Percentiles rank a stretch among this genome's conserved stretches.
phyloP scores from a whole-genome alignment of 1,140 invertebrate genomes.

The Wiebesia pumilae region DNA sequence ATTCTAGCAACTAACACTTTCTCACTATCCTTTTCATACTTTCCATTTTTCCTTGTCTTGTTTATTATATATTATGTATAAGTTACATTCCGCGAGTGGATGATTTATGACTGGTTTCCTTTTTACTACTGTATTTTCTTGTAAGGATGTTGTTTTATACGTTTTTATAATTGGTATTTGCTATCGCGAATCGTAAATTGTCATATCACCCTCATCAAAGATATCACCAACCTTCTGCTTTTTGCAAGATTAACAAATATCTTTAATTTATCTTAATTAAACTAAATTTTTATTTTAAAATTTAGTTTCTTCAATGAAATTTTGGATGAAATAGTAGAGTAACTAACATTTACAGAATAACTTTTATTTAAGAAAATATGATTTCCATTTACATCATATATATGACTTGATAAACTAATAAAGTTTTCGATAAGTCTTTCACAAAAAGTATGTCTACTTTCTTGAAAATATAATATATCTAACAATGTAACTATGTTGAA shows the following conservation, averaged over 20 bases:
- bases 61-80: neutral
- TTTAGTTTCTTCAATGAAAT: neutral
- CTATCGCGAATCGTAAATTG: neutral
- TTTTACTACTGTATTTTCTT: conserved; percentile 21
- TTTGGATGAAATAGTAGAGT: neutral
- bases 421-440: too few relatives aligned
- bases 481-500: too few relatives aligned
- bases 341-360: neutral
- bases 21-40: neutral
- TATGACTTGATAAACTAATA: too few relatives aligned
- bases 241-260: neutral
- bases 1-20: conserved; percentile 12
- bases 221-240: neutral
- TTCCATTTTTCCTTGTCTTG: neutral
- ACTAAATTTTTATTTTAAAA: neutral
- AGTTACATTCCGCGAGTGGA: conserved; percentile 13
- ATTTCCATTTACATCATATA: neutral
- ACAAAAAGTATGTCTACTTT: too few relatives aligned
- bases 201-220: neutral
- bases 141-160: neutral
- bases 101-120: conserved; percentile 31
- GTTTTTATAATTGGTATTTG: neutral
- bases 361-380: neutral
- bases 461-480: too few relatives aligned
- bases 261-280: neutral